phyloP scores from a whole-genome alignment of 1,140 invertebrate species.

The Aphelenchoides fujianensis region DNA sequence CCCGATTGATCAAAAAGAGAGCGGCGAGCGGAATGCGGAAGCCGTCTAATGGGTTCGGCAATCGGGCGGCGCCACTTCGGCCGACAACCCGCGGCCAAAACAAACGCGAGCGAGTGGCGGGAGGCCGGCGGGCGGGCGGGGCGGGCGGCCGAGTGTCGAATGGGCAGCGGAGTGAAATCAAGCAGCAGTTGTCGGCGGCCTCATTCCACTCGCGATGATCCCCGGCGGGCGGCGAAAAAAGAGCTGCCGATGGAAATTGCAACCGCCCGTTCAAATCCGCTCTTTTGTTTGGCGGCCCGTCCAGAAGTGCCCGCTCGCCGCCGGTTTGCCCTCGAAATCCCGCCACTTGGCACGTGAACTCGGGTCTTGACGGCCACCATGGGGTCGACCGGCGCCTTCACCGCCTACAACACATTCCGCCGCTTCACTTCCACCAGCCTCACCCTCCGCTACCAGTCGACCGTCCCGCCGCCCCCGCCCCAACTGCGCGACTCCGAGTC shows the following conservation, averaged over 20 bases:
- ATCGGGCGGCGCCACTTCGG: background rate
- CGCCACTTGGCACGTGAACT: background rate
- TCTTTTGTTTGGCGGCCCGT: background rate
- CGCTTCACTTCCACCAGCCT: constrained; percentile 10
- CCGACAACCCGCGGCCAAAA: background rate
- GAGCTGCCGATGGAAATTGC: background rate
- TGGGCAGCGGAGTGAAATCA: background rate
- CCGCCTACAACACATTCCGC: constrained; percentile 1
- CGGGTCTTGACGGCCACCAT: background rate
- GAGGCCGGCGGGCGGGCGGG: background rate
- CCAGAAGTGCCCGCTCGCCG: background rate
- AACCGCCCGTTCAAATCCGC: background rate
- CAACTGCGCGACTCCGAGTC: background rate
- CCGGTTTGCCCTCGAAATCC: background rate
- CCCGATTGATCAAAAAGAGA: background rate
- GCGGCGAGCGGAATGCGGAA: background rate
- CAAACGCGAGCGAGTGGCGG: background rate
- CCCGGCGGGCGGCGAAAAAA: background rate
- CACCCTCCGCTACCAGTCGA: constrained; percentile 4
- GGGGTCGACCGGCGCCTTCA: constrained; percentile 3
- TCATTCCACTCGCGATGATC: background rate
- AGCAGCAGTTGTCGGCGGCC: background rate
- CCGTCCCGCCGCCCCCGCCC: constrained; percentile 7
- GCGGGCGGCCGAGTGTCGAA: background rate
- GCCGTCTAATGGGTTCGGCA: background rate